Conservation (phyloP, 2,888 invertebrate species). For the Himalopsyche kuldschensis region DNA sequence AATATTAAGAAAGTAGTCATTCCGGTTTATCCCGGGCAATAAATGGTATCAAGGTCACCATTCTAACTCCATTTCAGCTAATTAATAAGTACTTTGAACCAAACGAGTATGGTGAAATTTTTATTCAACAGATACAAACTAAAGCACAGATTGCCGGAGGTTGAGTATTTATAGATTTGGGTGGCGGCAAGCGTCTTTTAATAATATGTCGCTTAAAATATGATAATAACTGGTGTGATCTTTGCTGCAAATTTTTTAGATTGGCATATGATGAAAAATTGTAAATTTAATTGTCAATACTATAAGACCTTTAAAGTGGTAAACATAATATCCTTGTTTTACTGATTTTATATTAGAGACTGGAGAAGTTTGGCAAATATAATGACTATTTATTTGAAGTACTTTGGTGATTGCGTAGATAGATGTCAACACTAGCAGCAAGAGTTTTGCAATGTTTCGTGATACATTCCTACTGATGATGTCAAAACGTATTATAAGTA, state of each 20-base stretch:
- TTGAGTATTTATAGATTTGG: background rate
- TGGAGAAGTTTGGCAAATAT: too few species aligned
- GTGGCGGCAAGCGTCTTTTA: background rate
- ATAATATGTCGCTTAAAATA: background rate
- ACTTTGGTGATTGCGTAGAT: too few species aligned
- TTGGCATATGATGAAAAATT: too few species aligned
- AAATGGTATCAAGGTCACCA: conserved; percentile 37
- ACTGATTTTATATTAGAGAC: too few species aligned
- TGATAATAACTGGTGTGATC: background rate
- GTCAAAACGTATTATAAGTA: background rate
- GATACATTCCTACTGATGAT: background rate
- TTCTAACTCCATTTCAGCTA: background rate
- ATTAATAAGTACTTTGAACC: background rate
- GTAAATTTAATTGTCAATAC: too few species aligned
- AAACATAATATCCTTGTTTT: too few species aligned
- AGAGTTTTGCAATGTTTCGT: background rate
- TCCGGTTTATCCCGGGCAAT: conserved; percentile 36
- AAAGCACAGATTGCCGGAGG: background rate
- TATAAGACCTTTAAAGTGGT: too few species aligned
- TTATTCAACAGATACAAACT: background rate
- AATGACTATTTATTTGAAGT: too few species aligned
- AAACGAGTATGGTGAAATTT: background rate
- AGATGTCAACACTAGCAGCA: too few species aligned
- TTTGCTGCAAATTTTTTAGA: background rate
- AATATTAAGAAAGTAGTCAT: conserved; percentile 34